Percentiles rank a stretch among this genome's conserved stretches.
Conservation (phyloP, 2,888 invertebrate species). For the Smittia sp. region DNA sequence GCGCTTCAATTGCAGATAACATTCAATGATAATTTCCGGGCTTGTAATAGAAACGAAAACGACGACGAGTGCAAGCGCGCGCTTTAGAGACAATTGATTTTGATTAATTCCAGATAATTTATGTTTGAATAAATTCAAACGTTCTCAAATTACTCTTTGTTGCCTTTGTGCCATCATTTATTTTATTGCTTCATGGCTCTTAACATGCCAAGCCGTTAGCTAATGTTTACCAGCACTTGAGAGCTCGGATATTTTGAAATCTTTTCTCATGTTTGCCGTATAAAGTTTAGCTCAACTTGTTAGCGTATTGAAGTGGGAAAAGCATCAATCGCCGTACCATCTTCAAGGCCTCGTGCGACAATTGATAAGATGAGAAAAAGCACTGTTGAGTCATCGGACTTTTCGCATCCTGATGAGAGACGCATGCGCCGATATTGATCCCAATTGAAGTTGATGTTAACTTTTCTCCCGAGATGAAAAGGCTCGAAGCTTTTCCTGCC, state of each 20-base stretch:
- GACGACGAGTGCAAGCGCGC: background rate
- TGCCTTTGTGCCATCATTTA: background rate
- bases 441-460: constrained; percentile 22
- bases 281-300: background rate
- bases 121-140: constrained; percentile 10
- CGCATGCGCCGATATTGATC: constrained; percentile 40
- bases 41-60: background rate
- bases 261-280: background rate
- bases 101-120: constrained; percentile 35
- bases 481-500: background rate
- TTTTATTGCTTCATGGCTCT: constrained; percentile 11
- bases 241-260: background rate
- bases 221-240: constrained; percentile 19
- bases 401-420: constrained; percentile 13
- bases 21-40: constrained; percentile 23
- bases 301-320: background rate
- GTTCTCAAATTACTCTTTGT: constrained; percentile 30
- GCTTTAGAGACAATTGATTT: constrained; percentile 36
- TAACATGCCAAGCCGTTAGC: background rate
- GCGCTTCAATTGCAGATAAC: constrained; percentile 3
- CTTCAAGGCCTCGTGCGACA: constrained; percentile 1
- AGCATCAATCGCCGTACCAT: background rate
- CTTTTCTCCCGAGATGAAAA: constrained; percentile 35
- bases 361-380: constrained; percentile 28
- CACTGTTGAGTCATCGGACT: constrained; percentile 37